phyloP scores from a whole-genome alignment of 2,888 invertebrate species.

The Arge pagana region DNA sequence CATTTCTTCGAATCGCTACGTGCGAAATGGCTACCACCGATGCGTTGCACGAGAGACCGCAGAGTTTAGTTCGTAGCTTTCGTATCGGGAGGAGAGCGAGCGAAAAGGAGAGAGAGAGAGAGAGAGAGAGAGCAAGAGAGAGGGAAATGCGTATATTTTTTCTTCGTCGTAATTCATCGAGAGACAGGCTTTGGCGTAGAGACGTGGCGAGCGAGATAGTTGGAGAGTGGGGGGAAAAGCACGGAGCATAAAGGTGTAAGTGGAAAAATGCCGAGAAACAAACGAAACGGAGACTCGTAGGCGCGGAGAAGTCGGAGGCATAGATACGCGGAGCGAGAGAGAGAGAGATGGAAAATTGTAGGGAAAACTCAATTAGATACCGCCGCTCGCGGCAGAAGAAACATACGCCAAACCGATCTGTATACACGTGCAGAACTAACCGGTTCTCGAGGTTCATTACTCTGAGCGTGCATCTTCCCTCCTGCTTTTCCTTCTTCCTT shows the following conservation, averaged over 20 bases:
- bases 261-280: constrained; percentile 15
- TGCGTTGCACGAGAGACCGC: too few relatives aligned
- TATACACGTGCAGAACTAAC: constrained; percentile 50
- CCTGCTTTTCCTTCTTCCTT: constrained; percentile 17
- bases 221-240: too few relatives aligned
- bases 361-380: constrained; percentile 22
- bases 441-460: constrained; percentile 59
- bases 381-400: constrained; percentile 11
- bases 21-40: constrained; percentile 14
- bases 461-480: constrained; percentile 51
- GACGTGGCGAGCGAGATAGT: too few relatives aligned
- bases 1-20: constrained; percentile 19
- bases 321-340: not conserved
- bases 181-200: too few relatives aligned
- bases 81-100: too few relatives aligned
- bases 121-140: too few relatives aligned
- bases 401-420: constrained; percentile 42
- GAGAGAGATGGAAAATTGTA: constrained; percentile 4
- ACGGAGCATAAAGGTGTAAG: not conserved
- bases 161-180: too few relatives aligned
- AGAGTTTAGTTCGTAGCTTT: too few relatives aligned
- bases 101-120: too few relatives aligned
- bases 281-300: constrained; percentile 9
- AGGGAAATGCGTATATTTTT: too few relatives aligned
- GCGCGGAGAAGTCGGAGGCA: not conserved